A percentile compares a stretch with the other conserved stretches of the same genome.
Evolutionary conservation across 2,888 invertebrate genomes (phyloP).

Genomic region (Zygothrica quintamaculata): DNA sequence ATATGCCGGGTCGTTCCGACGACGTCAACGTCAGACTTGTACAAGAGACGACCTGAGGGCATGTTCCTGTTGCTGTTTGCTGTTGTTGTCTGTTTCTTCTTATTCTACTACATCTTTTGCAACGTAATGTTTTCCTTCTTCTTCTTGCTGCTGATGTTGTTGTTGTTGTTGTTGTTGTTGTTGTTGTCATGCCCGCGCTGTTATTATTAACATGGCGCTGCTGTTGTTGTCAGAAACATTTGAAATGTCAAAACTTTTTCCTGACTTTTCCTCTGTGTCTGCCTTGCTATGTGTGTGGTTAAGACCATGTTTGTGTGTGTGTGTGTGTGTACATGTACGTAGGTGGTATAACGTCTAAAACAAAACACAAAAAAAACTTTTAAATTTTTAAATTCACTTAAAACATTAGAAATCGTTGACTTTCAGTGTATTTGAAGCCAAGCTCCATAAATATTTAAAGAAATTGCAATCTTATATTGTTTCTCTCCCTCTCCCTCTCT

Average conservation of each 20-base stretch:
- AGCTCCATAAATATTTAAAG: conserved; percentile 63
- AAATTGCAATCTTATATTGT: conserved; percentile 37
- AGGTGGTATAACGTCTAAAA: conserved; percentile 21
- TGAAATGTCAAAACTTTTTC: conserved; percentile 77
- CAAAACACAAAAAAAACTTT: too few species aligned
- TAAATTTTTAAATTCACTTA: conserved; percentile 77
- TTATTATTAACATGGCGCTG: conserved; percentile 67
- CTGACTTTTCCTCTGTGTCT: conserved; percentile 28
- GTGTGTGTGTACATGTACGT: conserved; percentile 13
- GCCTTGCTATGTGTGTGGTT: conserved; percentile 8
- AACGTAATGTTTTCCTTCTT: conserved; percentile 13
- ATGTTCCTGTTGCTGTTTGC: conserved; percentile 58
- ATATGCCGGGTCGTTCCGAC: conserved; percentile 56
- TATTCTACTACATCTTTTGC: conserved; percentile 10
- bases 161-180: conserved; percentile 34
- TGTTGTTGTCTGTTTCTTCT: conserved; percentile 14
- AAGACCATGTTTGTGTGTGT: conserved; percentile 13
- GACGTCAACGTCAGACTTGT: conserved; percentile 48
- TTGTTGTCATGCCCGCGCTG: conserved; percentile 57
- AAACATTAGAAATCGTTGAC: conserved; percentile 62
- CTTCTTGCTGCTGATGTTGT: conserved; percentile 12
- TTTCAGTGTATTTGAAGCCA: background rate
- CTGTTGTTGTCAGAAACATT: conserved; percentile 75
- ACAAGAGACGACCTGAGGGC: conserved; percentile 64
- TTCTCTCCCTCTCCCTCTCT: conserved; percentile 22